Evolutionary conservation across 2,888 invertebrate species (phyloP), one percentile per base, ranked within the genome.

Genomic region (Choreutis nemorana): DNA sequence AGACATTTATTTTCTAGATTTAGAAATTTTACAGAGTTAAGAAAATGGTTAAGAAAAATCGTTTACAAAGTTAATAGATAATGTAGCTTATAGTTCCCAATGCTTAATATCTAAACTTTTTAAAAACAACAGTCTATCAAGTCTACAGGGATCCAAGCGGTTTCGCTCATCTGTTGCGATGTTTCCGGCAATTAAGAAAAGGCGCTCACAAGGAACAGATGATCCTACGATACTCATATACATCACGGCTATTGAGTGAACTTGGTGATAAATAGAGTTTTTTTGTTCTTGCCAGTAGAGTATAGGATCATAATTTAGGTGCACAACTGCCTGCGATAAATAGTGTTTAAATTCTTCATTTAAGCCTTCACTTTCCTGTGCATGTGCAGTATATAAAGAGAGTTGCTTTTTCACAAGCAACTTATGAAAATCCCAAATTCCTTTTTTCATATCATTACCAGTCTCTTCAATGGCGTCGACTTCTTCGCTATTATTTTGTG

Each of bases 271-370:
- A n/a, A 27, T 11, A 15, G 27, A 27, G 13, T 27, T 27, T 27
- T 16, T 27, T 27, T 27, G 27, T 7, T 15, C 3, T 3, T 27
- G 16, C 27, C 27, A 27, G 13, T 27, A 27, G n/a, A n/a, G n/a
- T n/a, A n/a, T n/a, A n/a, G n/a, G n/a, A n/a, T n/a, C n/a, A 30
- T 31, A 45, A 21, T 48, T 47, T 6, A 48, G 35, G 45, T 48
- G 42, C 42, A 44, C 45, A 40, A 50, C 44, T 43, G 47, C 42
- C 39, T 47, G 46, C 22, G 47, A 47, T 45, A 48, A 48, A 45
- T 50, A 47, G 10, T 49, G 44, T 41, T 50, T 48, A 11, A 50
- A 44, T 36, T 45, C 39, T 39, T 44, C 43, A 3, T 45, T 41
- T 40, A 45, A 43, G 34, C 41, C 41, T 30, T 42, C 31, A 40